phyloP scores from a whole-genome alignment of 2,797 vertebrate species.

The Characodon lateralis region DNA sequence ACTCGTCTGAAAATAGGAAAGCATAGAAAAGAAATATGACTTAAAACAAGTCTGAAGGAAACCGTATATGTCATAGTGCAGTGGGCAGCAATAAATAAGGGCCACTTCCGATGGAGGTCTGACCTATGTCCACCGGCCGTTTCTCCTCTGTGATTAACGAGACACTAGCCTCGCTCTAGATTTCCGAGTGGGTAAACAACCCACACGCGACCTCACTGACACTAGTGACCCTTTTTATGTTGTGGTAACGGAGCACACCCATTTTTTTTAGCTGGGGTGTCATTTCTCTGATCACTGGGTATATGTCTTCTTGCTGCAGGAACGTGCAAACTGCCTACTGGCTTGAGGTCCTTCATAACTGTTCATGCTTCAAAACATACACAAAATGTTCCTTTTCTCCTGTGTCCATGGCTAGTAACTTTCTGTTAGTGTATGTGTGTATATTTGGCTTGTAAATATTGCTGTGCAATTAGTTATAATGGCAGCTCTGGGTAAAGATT shows the following conservation, averaged over 20 bases:
- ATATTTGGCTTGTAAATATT: too few species aligned
- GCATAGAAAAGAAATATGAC: background rate
- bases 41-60: background rate
- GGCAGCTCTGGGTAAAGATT: too few species aligned
- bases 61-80: background rate
- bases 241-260: slow-evolving; percentile 5
- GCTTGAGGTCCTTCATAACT: background rate
- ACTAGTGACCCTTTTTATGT: background rate
- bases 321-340: slow-evolving; percentile 1
- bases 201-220: slow-evolving; percentile 1
- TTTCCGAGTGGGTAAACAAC: slow-evolving; percentile 2
- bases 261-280: background rate
- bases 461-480: too few species aligned
- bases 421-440: too few species aligned
- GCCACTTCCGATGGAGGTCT: background rate
- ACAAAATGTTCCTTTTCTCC: background rate
- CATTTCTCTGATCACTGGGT: background rate
- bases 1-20: background rate
- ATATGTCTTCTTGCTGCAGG: background rate
- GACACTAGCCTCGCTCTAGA: background rate
- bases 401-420: too few species aligned
- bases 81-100: background rate
- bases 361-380: background rate
- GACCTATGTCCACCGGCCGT: background rate
- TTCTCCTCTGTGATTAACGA: background rate